These are phyloP conservation scores for Ophioninae sp. DNA, from an alignment of 2,888 invertebrate genomes.

Conservation along the genomic window DNA sequence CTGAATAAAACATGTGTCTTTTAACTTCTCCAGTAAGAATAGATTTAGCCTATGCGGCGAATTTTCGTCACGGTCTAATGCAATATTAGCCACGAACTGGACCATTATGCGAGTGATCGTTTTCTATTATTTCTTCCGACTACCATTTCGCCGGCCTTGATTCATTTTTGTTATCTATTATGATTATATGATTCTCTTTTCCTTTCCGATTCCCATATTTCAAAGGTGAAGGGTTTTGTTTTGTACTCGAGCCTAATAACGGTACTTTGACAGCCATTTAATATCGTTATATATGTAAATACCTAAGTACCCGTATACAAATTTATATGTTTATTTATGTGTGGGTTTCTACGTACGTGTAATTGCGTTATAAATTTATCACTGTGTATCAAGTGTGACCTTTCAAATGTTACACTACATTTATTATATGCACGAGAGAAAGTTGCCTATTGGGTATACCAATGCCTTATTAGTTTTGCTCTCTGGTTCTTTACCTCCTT, in stretches of 20 bases:
- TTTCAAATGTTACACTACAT: constrained; percentile 45
- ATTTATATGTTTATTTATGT: background rate
- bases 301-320: background rate
- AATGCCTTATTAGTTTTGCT: background rate
- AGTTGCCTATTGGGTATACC: constrained; percentile 33
- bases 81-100: background rate
- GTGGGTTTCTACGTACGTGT: background rate
- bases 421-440: constrained; percentile 60
- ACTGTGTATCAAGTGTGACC: background rate
- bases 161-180: background rate
- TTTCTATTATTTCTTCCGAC: background rate
- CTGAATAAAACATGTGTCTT: constrained; percentile 49
- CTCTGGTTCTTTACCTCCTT: background rate
- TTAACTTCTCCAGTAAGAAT: background rate
- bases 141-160: background rate
- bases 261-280: background rate
- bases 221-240: background rate
- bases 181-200: constrained; percentile 1
- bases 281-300: background rate
- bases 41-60: constrained; percentile 1
- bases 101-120: background rate
- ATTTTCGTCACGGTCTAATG: constrained; percentile 4
- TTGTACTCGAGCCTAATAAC: constrained; percentile 19
- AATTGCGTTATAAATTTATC: constrained; percentile 10
- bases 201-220: constrained; percentile 25